Evolutionary conservation across 2,113 vertebrate genomes (phyloP).

Genomic region (Anas platyrhynchos): DNA sequence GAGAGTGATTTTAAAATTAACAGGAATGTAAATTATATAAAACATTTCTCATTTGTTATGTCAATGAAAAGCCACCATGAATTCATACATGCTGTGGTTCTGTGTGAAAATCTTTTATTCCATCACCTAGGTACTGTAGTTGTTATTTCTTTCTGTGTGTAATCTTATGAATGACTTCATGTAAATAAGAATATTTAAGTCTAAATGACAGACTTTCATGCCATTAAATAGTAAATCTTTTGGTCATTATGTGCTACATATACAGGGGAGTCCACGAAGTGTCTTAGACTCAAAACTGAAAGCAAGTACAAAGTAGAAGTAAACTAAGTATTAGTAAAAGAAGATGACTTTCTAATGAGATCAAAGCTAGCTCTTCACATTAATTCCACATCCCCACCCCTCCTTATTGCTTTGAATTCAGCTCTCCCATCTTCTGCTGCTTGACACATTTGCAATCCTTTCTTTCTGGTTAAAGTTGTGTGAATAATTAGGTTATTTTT

Average conservation of each 20-base stretch:
- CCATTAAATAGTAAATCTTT: neutral
- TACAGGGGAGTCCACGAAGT: neutral
- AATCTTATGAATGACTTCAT: neutral
- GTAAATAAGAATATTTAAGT: neutral
- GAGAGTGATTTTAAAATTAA: neutral
- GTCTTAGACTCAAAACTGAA: neutral
- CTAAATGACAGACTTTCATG: neutral
- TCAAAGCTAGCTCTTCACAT: neutral
- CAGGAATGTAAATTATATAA: neutral
- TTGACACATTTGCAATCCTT: neutral
- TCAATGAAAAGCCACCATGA: neutral
- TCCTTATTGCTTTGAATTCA: neutral
- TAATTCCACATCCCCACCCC: neutral
- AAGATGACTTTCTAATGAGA: neutral
- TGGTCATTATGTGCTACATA: neutral
- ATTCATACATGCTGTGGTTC: neutral
- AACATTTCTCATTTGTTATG: neutral
- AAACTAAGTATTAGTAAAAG: neutral
- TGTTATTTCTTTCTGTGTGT: neutral
- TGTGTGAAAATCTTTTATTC: neutral
- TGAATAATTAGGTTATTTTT: neutral
- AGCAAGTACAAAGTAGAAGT: neutral
- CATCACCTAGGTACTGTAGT: neutral
- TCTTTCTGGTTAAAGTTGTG: neutral
- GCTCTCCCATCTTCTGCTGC: neutral